Percentiles rank a stretch among this genome's conserved stretches.
These are phyloP conservation scores for Eurypyga helias DNA, from an alignment of 2,113 vertebrate genomes.

Conservation along the genomic window DNA sequence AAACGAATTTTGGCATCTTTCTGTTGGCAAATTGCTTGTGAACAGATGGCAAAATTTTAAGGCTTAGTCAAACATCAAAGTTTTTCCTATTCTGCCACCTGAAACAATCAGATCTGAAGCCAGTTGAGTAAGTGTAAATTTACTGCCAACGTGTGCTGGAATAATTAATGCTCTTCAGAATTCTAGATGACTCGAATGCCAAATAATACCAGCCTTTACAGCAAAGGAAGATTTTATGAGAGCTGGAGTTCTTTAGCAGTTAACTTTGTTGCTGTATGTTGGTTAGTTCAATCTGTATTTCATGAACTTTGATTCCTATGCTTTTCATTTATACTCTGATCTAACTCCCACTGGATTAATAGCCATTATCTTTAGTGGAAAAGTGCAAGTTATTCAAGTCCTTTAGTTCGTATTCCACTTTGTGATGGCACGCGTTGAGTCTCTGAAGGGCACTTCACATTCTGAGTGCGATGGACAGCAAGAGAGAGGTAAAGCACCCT, in stretches of 20 bases:
- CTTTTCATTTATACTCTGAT: not conserved
- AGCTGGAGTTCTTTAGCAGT: not conserved
- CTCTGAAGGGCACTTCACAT: not conserved
- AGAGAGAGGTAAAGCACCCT: not conserved
- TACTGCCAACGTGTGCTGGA: not conserved
- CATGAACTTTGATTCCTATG: not conserved
- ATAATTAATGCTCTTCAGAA: not conserved
- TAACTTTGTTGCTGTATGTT: not conserved
- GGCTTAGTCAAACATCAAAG: slow-evolving; percentile 15
- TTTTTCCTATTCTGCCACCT: slow-evolving; percentile 13
- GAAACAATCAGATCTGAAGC: slow-evolving; percentile 28
- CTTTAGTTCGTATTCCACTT: not conserved
- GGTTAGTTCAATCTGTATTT: not conserved
- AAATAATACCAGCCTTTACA: not conserved
- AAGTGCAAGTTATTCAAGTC: not conserved
- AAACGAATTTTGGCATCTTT: not conserved
- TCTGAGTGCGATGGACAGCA: not conserved
- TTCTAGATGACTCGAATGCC: not conserved
- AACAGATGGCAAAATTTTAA: slow-evolving; percentile 39
- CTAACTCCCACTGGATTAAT: not conserved
- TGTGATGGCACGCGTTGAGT: not conserved
- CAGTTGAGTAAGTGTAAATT: not conserved
- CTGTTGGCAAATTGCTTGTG: slow-evolving; percentile 1
- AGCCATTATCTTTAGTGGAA: not conserved
- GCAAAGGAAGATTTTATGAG: not conserved